Conservation (phyloP, 2,888 invertebrate genomes). For the Endomychus coccineus region DNA sequence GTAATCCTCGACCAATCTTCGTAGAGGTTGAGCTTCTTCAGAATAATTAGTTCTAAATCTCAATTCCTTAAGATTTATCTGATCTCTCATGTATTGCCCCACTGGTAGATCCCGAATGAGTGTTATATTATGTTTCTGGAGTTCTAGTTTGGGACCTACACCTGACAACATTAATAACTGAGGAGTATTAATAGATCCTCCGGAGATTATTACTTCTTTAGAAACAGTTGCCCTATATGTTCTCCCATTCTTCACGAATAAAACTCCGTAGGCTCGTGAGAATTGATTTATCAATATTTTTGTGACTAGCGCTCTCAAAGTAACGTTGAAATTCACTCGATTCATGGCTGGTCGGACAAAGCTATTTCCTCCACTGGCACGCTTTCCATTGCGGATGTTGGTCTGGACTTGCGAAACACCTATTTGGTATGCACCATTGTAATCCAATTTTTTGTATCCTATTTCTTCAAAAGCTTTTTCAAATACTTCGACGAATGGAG, state of each 20-base stretch:
- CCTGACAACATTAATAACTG: conserved; percentile 32
- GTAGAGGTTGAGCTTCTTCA: conserved; percentile 4
- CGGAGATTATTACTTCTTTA: conserved; percentile 76
- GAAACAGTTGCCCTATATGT: conserved; percentile 58
- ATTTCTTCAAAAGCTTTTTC: conserved; percentile 68
- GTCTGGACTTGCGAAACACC: conserved; percentile 51
- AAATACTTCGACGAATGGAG: conserved; percentile 46
- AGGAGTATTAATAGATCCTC: conserved; percentile 76
- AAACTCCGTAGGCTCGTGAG: conserved; percentile 57
- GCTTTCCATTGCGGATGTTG: conserved; percentile 65
- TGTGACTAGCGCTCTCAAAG: conserved; percentile 67
- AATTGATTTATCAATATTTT: conserved; percentile 63
- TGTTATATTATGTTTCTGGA: conserved; percentile 22
- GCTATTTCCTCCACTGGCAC: conserved; percentile 76
- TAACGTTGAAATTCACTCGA: conserved; percentile 65
- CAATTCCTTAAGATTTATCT: conserved; percentile 23
- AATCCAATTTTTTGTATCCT: conserved; percentile 69
- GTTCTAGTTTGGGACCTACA: conserved; percentile 27
- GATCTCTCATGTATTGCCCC: conserved; percentile 29
- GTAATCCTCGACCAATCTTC: conserved; percentile 20
- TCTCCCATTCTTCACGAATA: conserved; percentile 62
- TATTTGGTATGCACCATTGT: conserved; percentile 65
- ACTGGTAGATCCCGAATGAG: conserved; percentile 27
- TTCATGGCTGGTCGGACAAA: conserved; percentile 66
- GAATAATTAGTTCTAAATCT: conserved; percentile 17